Percentiles rank a stretch among this genome's conserved stretches.
Evolutionary conservation across 2,888 invertebrate species (phyloP).

Genomic region (Spodoptera littoralis): DNA sequence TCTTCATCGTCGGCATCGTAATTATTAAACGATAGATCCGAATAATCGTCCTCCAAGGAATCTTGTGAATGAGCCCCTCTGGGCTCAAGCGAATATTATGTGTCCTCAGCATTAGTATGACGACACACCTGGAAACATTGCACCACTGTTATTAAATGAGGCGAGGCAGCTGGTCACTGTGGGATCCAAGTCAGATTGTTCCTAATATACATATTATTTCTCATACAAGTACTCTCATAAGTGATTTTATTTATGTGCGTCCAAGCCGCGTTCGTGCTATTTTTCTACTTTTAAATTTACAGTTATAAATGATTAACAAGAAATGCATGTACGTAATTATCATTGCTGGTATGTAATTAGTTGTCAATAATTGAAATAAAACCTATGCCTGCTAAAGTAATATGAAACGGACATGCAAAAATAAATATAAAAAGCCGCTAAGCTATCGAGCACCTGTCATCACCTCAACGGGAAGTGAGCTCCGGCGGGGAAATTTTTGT

Average conservation of each 20-base stretch:
- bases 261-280: too few species aligned
- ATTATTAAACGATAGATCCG: constrained; percentile 7
- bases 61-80: constrained; percentile 46
- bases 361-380: constrained; percentile 10
- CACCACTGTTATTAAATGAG: too few species aligned
- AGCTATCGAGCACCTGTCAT: constrained; percentile 76
- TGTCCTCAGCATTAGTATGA: constrained; percentile 56
- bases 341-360: too few species aligned
- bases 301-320: too few species aligned
- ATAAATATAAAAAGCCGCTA: constrained; percentile 62
- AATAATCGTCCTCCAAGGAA: constrained; percentile 12
- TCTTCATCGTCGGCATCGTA: constrained; percentile 47
- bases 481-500: constrained; percentile 68
- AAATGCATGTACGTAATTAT: too few species aligned
- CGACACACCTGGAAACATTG: constrained; percentile 69
- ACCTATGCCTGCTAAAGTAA: constrained; percentile 30
- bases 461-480: constrained; percentile 85
- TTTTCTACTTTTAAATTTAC: too few species aligned
- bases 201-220: too few species aligned
- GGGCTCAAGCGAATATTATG: constrained; percentile 52
- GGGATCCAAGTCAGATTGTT: too few species aligned
- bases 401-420: constrained; percentile 48
- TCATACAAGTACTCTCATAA: too few species aligned
- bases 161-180: too few species aligned
- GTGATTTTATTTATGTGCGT: too few species aligned